phyloP scores from a whole-genome alignment of 2,113 vertebrate species.

The Pterocles orientalis region DNA sequence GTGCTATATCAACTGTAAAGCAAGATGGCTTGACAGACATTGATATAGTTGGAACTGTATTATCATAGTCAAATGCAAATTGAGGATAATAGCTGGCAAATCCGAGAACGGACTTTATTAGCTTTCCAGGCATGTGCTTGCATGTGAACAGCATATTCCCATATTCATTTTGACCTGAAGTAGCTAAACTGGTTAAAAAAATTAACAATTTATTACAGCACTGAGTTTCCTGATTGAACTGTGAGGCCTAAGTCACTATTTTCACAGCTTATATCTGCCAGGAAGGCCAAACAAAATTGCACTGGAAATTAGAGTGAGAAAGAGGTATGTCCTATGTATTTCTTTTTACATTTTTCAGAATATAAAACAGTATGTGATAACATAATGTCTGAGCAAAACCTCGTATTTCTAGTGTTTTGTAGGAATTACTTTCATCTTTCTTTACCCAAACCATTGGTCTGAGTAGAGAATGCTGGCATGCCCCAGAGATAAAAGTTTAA shows the following conservation, averaged over 20 bases:
- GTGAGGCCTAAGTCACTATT: background rate
- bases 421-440: background rate
- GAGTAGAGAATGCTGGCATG: background rate
- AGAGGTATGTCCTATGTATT: background rate
- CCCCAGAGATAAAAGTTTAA: background rate
- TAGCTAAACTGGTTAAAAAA: background rate
- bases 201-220: background rate
- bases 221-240: background rate
- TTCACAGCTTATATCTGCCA: background rate
- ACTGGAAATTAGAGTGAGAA: background rate
- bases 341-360: background rate
- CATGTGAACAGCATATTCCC: background rate
- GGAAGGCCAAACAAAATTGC: background rate
- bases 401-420: background rate
- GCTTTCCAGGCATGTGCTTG: background rate
- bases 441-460: background rate
- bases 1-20: conserved; percentile 45
- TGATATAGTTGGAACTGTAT: conserved; percentile 40
- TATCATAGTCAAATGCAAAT: conserved; percentile 46
- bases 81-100: conserved; percentile 54
- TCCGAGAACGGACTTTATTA: conserved; percentile 29
- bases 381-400: background rate
- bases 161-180: background rate
- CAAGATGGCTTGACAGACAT: conserved; percentile 52
- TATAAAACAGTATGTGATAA: background rate